phyloP scores from a whole-genome alignment of 2,888 invertebrate species.

The Aspidiotus rigidus region DNA sequence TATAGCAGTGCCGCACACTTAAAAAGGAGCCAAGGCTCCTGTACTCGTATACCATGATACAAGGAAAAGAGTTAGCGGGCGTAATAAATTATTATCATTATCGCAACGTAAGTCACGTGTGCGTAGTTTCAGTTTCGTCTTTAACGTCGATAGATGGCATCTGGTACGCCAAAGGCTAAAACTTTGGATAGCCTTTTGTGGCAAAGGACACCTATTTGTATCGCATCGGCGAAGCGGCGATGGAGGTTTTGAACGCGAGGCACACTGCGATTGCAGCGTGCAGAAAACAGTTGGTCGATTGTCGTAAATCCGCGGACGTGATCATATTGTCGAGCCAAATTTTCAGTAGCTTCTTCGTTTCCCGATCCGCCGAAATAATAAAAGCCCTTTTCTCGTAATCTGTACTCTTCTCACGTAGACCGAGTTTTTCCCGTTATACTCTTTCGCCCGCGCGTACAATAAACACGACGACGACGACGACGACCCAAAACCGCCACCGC shows the following conservation, averaged over 20 bases:
- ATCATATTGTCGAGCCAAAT: slow-evolving; percentile 29
- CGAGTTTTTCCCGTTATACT: slow-evolving; percentile 28
- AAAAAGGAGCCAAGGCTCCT: too few relatives aligned
- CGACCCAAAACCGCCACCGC: slow-evolving; percentile 14
- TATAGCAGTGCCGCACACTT: too few relatives aligned
- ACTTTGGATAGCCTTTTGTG: slow-evolving; percentile 17
- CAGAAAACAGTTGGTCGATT: slow-evolving; percentile 32
- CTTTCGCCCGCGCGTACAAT: not conserved
- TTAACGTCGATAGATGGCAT: slow-evolving; percentile 33
- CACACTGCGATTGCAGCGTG: not conserved
- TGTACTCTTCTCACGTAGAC: slow-evolving; percentile 31
- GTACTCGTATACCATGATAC: too few relatives aligned
- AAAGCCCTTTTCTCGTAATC: slow-evolving; percentile 28
- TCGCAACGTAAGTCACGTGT: slow-evolving; percentile 28
- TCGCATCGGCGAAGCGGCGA: slow-evolving; percentile 3
- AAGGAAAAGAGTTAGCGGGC: too few relatives aligned
- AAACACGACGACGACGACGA: slow-evolving; percentile 9
- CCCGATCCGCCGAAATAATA: slow-evolving; percentile 28
- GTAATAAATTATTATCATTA: slow-evolving; percentile 31
- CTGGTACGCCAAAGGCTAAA: slow-evolving; percentile 29
- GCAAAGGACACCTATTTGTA: slow-evolving; percentile 9
- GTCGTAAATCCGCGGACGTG: slow-evolving; percentile 34
- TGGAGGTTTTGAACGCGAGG: not conserved
- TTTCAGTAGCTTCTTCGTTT: slow-evolving; percentile 17
- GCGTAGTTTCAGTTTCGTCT: slow-evolving; percentile 22